Evolutionary conservation across 1,140 invertebrate species (phyloP).

Genomic region (Oscheius sp.): DNA sequence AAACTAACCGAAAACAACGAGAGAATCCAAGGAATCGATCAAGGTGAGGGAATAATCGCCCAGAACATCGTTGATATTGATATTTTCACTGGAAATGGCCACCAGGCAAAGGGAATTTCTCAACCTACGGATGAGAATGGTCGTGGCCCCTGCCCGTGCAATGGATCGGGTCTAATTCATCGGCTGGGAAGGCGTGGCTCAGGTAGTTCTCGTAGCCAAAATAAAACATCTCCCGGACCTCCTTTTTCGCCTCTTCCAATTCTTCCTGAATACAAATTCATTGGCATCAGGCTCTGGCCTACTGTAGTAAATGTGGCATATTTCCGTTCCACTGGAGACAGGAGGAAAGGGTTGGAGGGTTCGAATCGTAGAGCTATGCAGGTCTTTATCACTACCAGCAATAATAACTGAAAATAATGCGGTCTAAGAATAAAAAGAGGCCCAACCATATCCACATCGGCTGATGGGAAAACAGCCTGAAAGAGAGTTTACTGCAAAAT

Average conservation of each 20-base stretch:
- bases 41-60: conserved; percentile 69
- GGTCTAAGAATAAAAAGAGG: too few species aligned
- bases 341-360: conserved; percentile 6
- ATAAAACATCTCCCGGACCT: conserved; percentile 57
- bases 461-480: too few species aligned
- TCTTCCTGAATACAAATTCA: background rate
- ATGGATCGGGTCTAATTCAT: conserved; percentile 68
- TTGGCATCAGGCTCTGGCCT: background rate
- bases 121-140: conserved; percentile 67
- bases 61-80: conserved; percentile 74
- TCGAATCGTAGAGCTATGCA: background rate
- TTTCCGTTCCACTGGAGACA: conserved; percentile 12
- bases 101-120: background rate
- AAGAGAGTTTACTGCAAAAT: too few species aligned
- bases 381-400: too few species aligned
- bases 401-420: background rate
- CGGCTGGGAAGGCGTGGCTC: conserved; percentile 67
- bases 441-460: background rate
- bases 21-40: conserved; percentile 66
- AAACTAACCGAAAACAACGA: conserved; percentile 67
- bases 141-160: conserved; percentile 68
- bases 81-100: conserved; percentile 67
- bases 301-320: conserved; percentile 21
- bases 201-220: conserved; percentile 66
- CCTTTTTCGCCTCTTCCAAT: background rate